A percentile compares a stretch with the other conserved stretches of the same genome.
phyloP scores from a whole-genome alignment of 2,797 vertebrate genomes.

The Onychomys torridus region DNA sequence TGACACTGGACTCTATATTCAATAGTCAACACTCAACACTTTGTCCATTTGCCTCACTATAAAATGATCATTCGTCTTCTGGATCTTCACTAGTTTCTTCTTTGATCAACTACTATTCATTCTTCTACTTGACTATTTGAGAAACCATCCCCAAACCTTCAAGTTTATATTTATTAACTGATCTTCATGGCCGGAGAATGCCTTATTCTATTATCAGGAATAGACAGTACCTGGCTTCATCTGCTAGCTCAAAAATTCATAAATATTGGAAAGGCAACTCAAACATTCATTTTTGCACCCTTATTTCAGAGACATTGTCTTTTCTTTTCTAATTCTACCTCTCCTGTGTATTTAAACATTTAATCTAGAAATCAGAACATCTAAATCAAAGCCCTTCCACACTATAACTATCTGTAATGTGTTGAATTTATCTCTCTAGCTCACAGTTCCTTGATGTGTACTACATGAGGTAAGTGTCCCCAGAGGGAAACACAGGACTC shows the following conservation, averaged over 20 bases:
- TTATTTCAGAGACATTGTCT: not conserved
- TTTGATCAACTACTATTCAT: not conserved
- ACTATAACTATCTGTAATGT: not conserved
- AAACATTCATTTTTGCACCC: not conserved
- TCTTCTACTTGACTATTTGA: constrained; percentile 11
- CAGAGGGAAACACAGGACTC: not conserved
- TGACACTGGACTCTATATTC: not conserved
- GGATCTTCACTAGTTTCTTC: not conserved
- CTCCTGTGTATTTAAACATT: not conserved
- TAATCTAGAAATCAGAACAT: not conserved
- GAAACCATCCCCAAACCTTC: not conserved
- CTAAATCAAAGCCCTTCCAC: not conserved
- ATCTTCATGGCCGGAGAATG: not conserved
- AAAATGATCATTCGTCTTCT: not conserved
- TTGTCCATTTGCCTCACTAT: not conserved
- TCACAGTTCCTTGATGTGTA: not conserved
- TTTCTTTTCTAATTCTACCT: not conserved
- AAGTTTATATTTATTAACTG: not conserved
- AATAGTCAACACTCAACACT: not conserved
- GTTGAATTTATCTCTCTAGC: not conserved
- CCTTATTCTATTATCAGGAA: not conserved
- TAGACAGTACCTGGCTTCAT: not conserved
- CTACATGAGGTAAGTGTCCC: not conserved
- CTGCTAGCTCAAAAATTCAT: not conserved
- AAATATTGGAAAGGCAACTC: not conserved